These are phyloP conservation scores for Hirtodrosophila alboralis DNA, from an alignment of 2,888 invertebrate genomes.

Conservation along the genomic window DNA sequence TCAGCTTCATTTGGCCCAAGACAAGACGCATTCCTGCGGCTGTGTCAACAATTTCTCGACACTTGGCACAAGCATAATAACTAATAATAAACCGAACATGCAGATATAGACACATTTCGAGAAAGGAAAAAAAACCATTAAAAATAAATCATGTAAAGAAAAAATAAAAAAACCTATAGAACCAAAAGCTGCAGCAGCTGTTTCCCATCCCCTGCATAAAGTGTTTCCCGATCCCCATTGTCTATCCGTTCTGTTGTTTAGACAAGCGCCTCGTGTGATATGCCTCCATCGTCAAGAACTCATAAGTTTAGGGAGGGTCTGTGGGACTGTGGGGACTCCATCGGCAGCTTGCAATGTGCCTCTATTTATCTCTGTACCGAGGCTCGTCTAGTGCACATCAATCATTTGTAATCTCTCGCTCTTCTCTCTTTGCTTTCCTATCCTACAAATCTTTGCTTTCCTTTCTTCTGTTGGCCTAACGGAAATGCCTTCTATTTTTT, in stretches of 20 bases:
- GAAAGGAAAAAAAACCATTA: constrained; percentile 51
- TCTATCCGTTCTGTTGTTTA: constrained; percentile 40
- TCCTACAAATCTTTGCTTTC: constrained; percentile 14
- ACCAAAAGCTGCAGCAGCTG: constrained; percentile 40
- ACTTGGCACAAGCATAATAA: constrained; percentile 56
- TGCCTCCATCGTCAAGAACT: constrained; percentile 56
- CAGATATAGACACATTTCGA: constrained; percentile 45
- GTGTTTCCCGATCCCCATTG: constrained; percentile 27
- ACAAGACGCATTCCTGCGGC: constrained; percentile 48
- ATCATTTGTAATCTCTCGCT: constrained; percentile 70
- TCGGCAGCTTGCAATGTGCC: constrained; percentile 1
- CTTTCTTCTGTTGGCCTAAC: constrained; percentile 36
- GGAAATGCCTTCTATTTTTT: constrained; percentile 67
- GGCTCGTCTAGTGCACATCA: constrained; percentile 54
- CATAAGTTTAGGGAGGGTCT: constrained; percentile 12
- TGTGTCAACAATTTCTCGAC: constrained; percentile 35
- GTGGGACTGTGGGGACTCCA: constrained; percentile 7
- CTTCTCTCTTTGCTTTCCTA: constrained; percentile 14
- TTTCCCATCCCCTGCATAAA: constrained; percentile 23
- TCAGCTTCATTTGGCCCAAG: constrained; percentile 3
- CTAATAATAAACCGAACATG: constrained; percentile 56
- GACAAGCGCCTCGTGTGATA: constrained; percentile 67
- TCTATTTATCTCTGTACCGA: constrained; percentile 5
- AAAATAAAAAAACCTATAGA: constrained; percentile 42
- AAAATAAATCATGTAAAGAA: constrained; percentile 58